These are phyloP conservation scores for Drosophila miranda DNA, from an alignment of 1,140 invertebrate species.

Conservation along the genomic window DNA sequence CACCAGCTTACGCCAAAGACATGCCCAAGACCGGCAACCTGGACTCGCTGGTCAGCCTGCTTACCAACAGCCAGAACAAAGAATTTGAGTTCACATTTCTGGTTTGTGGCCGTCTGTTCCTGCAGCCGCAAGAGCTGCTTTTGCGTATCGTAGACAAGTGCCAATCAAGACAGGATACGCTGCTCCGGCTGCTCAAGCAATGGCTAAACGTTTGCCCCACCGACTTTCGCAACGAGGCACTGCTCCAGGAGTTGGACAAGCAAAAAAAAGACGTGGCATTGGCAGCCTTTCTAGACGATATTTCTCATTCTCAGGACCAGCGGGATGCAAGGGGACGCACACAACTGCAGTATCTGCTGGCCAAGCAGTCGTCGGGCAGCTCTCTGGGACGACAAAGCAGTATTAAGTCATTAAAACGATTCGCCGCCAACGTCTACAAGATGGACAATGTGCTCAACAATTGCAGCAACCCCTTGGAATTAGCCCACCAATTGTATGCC, in stretches of 20 bases:
- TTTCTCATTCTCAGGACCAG: conserved; percentile 23
- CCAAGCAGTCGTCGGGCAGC: conserved; percentile 51
- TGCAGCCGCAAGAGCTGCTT: conserved; percentile 41
- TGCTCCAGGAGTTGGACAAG: conserved; percentile 53
- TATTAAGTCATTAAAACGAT: conserved; percentile 68
- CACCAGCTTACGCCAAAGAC: conserved; percentile 62
- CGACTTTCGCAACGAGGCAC: conserved; percentile 51
- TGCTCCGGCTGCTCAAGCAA: conserved; percentile 28
- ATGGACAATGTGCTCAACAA: conserved; percentile 61
- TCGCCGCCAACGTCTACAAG: conserved; percentile 60
- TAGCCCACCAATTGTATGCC: conserved; percentile 64
- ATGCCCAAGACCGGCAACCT: conserved; percentile 51
- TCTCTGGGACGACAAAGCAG: conserved; percentile 66
- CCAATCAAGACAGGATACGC: conserved; percentile 10
- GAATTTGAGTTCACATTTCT: conserved; percentile 47
- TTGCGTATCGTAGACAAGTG: conserved; percentile 27
- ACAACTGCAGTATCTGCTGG: conserved; percentile 52
- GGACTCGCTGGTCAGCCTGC: conserved; percentile 30
- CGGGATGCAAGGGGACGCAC: conserved; percentile 3
- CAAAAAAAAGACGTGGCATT: conserved; percentile 8
- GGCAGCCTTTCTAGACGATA: conserved; percentile 28
- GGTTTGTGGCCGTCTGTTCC: conserved; percentile 44
- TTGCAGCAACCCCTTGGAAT: conserved; percentile 50
- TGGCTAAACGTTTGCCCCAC: conserved; percentile 46
- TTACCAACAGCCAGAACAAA: conserved; percentile 31